Evolutionary conservation across 2,113 vertebrate genomes (phyloP).

Genomic region (Varanus salvator): DNA sequence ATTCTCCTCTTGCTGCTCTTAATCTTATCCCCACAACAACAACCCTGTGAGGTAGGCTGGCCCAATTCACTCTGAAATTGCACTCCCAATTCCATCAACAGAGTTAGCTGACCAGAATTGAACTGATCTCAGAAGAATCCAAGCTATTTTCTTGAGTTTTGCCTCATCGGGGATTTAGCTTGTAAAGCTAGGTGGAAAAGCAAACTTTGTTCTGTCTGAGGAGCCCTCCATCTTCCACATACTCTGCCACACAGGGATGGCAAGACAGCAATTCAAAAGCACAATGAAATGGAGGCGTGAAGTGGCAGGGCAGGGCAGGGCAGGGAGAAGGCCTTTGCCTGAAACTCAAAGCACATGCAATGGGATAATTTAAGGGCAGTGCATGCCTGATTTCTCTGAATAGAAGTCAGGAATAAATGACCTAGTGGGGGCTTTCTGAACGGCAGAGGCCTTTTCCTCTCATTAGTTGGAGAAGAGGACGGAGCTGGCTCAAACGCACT

Average conservation of each 20-base stretch:
- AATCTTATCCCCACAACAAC: too few species aligned
- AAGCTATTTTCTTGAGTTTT: neutral
- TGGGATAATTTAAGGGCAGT: slow-evolving; percentile 33
- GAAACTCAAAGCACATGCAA: neutral
- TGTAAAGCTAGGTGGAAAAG: neutral
- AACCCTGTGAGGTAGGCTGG: too few species aligned
- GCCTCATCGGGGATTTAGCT: neutral
- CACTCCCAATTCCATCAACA: neutral
- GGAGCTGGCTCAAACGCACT: rapidly evolving
- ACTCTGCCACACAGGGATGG: neutral
- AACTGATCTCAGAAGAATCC: neutral
- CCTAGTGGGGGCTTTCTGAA: neutral
- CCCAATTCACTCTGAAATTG: too few species aligned
- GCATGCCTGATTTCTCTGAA: neutral
- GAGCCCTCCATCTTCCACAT: neutral
- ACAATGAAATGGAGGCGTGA: neutral
- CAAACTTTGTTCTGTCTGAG: neutral
- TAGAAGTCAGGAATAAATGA: slow-evolving; percentile 1
- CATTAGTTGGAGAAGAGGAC: slow-evolving; percentile 2
- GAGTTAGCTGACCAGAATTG: neutral
- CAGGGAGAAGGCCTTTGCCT: neutral
- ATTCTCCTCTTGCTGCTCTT: too few species aligned
- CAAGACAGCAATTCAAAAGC: neutral
- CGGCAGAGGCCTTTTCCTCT: neutral
- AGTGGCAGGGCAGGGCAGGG: neutral